phyloP scores from a whole-genome alignment of 2,888 invertebrate species.

The Thymelicus acteon region DNA sequence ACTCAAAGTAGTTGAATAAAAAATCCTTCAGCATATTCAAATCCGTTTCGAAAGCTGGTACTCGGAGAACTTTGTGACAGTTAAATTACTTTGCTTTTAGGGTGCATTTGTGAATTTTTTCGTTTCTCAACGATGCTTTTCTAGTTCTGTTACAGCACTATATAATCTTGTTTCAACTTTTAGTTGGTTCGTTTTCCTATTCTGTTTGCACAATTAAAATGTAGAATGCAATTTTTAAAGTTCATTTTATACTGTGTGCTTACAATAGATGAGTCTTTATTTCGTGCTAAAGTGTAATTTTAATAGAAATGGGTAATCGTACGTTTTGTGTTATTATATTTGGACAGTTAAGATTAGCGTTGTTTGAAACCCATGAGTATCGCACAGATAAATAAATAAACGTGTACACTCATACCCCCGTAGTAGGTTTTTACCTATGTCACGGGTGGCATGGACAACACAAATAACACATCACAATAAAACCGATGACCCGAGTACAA shows the following conservation, averaged over 20 bases:
- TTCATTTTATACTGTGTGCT: background rate
- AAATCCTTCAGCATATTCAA: slow-evolving; percentile 20
- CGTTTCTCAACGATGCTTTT: background rate
- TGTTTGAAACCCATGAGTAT: too few relatives aligned
- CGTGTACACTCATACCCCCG: too few relatives aligned
- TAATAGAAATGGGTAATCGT: too few relatives aligned
- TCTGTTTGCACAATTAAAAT: background rate
- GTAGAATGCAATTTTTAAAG: background rate
- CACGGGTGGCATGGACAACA: too few relatives aligned
- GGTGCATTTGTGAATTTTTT: slow-evolving; percentile 2
- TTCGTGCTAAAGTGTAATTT: too few relatives aligned
- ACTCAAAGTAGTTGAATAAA: slow-evolving; percentile 24
- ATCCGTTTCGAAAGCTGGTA: slow-evolving; percentile 14
- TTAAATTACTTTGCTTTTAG: slow-evolving; percentile 9
- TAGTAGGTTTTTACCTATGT: too few relatives aligned
- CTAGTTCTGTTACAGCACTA: background rate
- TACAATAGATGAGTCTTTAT: too few relatives aligned
- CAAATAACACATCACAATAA: too few relatives aligned
- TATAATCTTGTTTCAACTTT: background rate
- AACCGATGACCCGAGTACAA: too few relatives aligned
- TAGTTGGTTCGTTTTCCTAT: background rate
- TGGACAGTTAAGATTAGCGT: too few relatives aligned
- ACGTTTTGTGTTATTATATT: too few relatives aligned
- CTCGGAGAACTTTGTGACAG: slow-evolving; percentile 14
- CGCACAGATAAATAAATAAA: too few relatives aligned